Conservation (phyloP, 1,140 invertebrate species). For the Sarcophaga peregrina region DNA sequence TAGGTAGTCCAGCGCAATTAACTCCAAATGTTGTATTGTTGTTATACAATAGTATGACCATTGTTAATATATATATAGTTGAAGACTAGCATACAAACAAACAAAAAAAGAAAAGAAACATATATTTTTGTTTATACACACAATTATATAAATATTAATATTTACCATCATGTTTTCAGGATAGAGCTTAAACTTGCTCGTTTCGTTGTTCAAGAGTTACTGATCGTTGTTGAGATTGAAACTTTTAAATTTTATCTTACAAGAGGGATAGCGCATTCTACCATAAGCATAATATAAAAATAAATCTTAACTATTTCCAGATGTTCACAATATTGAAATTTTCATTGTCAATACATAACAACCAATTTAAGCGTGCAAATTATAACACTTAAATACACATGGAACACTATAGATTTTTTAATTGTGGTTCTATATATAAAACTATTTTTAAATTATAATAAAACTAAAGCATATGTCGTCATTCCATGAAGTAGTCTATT, state of each 20-base stretch:
- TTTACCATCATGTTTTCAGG: conserved; percentile 23
- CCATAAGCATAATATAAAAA: background rate
- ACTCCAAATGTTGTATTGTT: background rate
- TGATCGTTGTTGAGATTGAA: background rate
- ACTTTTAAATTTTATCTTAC: background rate
- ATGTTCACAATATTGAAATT: conserved; percentile 35
- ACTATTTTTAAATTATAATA: too few species aligned
- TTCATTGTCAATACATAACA: conserved; percentile 28
- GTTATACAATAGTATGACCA: background rate
- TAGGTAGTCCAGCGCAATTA: conserved; percentile 16
- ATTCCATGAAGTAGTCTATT: too few species aligned
- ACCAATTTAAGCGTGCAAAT: conserved; percentile 32
- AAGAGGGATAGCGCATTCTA: background rate
- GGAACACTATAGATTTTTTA: too few species aligned
- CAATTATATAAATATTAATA: background rate
- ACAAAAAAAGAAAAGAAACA: background rate
- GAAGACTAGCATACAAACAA: conserved; percentile 5
- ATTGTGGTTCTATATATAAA: too few species aligned
- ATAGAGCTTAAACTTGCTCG: background rate
- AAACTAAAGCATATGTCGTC: too few species aligned
- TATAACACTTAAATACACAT: background rate
- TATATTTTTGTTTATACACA: too few species aligned
- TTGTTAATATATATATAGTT: background rate
- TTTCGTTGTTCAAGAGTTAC: background rate
- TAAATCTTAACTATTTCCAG: conserved; percentile 33